Conservation (phyloP, 2,888 invertebrate genomes). For the Pollenia amentaria region DNA sequence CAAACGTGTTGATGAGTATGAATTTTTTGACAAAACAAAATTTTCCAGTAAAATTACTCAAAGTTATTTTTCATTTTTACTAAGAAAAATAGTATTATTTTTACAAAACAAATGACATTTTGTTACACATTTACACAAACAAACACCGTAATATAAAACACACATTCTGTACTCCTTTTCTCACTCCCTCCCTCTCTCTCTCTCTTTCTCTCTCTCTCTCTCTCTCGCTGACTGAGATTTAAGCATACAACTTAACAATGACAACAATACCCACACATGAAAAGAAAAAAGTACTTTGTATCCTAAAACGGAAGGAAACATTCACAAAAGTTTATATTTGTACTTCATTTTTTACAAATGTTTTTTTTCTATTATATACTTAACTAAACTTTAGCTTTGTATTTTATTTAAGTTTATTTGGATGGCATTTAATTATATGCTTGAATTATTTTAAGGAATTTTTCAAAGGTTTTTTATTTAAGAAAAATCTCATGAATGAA, state of each 20-base stretch:
- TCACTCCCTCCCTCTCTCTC: neutral
- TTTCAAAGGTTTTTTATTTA: conserved; percentile 43
- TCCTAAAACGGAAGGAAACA: conserved; percentile 58
- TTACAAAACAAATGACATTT: conserved; percentile 14
- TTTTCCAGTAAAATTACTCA: neutral
- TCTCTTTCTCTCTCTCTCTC: no score
- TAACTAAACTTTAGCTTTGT: neutral
- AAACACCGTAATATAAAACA: neutral
- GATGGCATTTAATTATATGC: conserved; percentile 72
- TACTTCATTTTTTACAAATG: conserved; percentile 37
- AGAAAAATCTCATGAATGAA: conserved; percentile 42
- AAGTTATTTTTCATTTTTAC: conserved; percentile 3
- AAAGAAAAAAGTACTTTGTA: neutral
- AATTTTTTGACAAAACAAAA: neutral
- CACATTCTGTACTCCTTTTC: conserved; percentile 36
- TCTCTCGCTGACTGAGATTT: neutral
- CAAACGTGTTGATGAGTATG: neutral
- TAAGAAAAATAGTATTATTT: neutral
- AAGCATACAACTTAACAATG: conserved; percentile 1
- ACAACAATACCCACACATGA: neutral
- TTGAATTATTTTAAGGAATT: conserved; percentile 62
- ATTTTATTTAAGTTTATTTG: conserved; percentile 50
- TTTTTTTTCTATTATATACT: neutral
- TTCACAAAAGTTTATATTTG: conserved; percentile 52
- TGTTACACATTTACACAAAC: neutral